Evolutionary conservation across 2,888 invertebrate genomes (phyloP).

Genomic region (Stramonita haemastoma): DNA sequence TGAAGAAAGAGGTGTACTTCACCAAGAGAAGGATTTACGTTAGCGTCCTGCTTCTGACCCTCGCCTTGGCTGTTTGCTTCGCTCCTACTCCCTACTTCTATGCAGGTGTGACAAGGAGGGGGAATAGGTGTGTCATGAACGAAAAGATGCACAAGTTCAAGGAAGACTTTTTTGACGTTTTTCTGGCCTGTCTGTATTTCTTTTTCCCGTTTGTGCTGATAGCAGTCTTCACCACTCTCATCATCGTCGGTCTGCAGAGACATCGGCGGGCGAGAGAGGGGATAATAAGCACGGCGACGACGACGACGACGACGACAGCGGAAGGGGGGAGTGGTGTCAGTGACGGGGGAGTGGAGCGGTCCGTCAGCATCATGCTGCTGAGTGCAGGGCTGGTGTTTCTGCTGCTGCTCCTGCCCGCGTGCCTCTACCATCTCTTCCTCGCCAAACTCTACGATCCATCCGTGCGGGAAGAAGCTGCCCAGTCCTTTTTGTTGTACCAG

Average conservation of each 20-base stretch:
- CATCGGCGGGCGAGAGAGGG: constrained; percentile 34
- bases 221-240: constrained; percentile 39
- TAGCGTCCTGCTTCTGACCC: not conserved
- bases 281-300: constrained; percentile 21
- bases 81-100: not conserved
- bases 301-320: not conserved
- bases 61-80: constrained; percentile 14
- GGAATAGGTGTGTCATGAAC: not conserved
- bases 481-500: constrained; percentile 40
- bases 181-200: constrained; percentile 14
- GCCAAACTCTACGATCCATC: not conserved
- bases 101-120: not conserved
- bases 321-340: not conserved
- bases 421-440: constrained; percentile 41
- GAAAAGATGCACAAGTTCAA: not conserved
- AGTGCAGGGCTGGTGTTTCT: constrained; percentile 45
- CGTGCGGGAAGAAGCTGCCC: not conserved
- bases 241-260: constrained; percentile 41
- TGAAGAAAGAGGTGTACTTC: constrained; percentile 35
- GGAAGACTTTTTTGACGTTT: not conserved
- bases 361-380: constrained; percentile 48
- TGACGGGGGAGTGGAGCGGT: constrained; percentile 28
- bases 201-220: constrained; percentile 3
- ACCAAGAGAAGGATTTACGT: constrained; percentile 40
- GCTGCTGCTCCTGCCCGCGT: constrained; percentile 45